A percentile compares a stretch with the other conserved stretches of the same genome.
These are phyloP conservation scores for Antedon bifida DNA, from an alignment of 35 echinoderm and acorn worm species.

Conservation along the genomic window DNA sequence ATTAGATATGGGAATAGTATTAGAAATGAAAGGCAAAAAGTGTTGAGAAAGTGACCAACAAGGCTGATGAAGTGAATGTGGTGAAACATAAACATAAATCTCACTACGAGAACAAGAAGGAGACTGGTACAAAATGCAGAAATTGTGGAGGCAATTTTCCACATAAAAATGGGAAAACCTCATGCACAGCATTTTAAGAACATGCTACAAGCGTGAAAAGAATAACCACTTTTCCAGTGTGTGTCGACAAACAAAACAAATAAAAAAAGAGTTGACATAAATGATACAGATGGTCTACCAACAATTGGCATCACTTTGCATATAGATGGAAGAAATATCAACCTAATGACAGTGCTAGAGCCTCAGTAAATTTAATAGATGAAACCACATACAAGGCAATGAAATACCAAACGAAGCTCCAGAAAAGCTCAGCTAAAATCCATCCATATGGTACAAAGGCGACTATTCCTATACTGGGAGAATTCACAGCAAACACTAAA, in stretches of 20 bases:
- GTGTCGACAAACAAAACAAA: background rate
- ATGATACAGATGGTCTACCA: background rate
- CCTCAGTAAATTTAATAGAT: background rate
- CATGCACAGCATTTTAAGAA: background rate
- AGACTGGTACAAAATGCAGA: background rate
- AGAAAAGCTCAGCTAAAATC: background rate
- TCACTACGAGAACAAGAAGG: background rate
- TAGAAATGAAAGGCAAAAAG: constrained; percentile 8
- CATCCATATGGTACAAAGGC: background rate
- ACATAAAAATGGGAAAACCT: background rate
- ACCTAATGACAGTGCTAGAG: background rate
- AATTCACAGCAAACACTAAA: background rate
- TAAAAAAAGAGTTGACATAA: background rate
- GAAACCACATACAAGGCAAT: background rate
- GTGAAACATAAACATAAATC: background rate
- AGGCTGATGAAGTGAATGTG: too few species aligned
- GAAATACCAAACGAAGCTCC: background rate
- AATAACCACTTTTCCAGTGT: background rate
- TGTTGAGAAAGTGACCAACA: background rate
- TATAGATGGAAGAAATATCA: background rate
- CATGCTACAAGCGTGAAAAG: background rate
- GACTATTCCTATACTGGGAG: background rate
- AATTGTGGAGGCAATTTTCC: constrained; percentile 1
- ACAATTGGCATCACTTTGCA: background rate
- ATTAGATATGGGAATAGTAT: background rate